Percentiles rank a stretch among this genome's conserved stretches.
Conservation (phyloP, 2,113 vertebrate species). For the Oceanites oceanicus region DNA sequence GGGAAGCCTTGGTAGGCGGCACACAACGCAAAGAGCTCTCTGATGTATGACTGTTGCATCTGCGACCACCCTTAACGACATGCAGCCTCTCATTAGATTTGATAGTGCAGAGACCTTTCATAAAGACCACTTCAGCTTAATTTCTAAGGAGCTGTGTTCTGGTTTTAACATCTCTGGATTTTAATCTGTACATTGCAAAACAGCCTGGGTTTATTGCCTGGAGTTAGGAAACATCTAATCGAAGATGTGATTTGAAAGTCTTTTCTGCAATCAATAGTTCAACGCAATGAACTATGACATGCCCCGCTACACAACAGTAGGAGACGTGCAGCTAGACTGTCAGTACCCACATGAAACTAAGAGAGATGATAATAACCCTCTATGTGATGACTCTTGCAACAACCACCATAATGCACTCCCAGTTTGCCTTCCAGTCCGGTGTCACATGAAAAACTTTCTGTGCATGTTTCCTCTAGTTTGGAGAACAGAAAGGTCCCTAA, state of each 20-base stretch:
- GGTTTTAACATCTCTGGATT: neutral
- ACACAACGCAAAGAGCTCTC: neutral
- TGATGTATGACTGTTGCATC: neutral
- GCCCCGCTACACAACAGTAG: neutral
- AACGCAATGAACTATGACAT: neutral
- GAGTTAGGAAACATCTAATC: neutral
- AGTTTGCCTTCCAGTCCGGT: neutral
- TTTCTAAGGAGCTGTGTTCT: neutral
- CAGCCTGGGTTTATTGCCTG: neutral
- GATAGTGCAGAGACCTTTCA: neutral
- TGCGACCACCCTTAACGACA: neutral
- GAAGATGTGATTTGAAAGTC: neutral
- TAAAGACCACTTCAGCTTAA: neutral
- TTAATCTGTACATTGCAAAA: neutral
- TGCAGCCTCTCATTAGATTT: neutral
- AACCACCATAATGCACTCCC: neutral
- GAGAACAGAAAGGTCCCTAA: neutral
- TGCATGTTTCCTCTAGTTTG: neutral
- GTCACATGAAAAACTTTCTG: neutral
- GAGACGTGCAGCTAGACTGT: neutral
- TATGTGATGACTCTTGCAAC: neutral
- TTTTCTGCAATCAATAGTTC: neutral
- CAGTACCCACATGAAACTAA: rapidly evolving
- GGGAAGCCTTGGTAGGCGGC: neutral
- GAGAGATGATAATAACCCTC: neutral